phyloP scores from a whole-genome alignment of 2,888 invertebrate genomes.

The Myopa testacea region DNA sequence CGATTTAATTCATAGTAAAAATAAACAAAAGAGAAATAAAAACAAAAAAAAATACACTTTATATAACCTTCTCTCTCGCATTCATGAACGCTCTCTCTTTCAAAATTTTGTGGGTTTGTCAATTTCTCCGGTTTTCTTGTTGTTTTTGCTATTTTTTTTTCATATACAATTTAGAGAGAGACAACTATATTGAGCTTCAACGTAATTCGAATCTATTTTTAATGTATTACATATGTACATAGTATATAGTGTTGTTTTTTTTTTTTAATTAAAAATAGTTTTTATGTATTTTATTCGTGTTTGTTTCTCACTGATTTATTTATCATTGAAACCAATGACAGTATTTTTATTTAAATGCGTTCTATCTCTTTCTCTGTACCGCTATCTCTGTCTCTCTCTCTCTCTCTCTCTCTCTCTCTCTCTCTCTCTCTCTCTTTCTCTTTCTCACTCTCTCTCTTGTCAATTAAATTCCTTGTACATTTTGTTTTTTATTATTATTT shows the following conservation, averaged over 20 bases:
- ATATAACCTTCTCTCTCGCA: constrained; percentile 1
- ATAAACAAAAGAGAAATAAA: constrained; percentile 20
- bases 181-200: not conserved
- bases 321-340: not conserved
- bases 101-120: constrained; percentile 58
- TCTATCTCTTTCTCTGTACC: too few relatives aligned
- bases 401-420: too few relatives aligned
- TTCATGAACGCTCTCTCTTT: constrained; percentile 21
- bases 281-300: not conserved
- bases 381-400: too few relatives aligned
- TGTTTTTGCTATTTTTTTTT: constrained; percentile 44
- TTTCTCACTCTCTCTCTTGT: too few relatives aligned
- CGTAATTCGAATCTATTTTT: not conserved
- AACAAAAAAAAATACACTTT: not conserved
- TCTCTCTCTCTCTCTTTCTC: too few relatives aligned
- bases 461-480: too few relatives aligned
- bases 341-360: not conserved
- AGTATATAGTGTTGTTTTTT: too few relatives aligned
- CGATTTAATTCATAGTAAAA: not conserved
- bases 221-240: too few relatives aligned
- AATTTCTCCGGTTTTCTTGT: constrained; percentile 51
- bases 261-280: too few relatives aligned
- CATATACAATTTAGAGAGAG: constrained; percentile 51
- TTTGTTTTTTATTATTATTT: too few relatives aligned
- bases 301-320: not conserved